Percentiles rank a stretch among this genome's conserved stretches.
These are phyloP conservation scores for Mesochorus sp. DNA, from an alignment of 2,888 invertebrate species.

Conservation along the genomic window DNA sequence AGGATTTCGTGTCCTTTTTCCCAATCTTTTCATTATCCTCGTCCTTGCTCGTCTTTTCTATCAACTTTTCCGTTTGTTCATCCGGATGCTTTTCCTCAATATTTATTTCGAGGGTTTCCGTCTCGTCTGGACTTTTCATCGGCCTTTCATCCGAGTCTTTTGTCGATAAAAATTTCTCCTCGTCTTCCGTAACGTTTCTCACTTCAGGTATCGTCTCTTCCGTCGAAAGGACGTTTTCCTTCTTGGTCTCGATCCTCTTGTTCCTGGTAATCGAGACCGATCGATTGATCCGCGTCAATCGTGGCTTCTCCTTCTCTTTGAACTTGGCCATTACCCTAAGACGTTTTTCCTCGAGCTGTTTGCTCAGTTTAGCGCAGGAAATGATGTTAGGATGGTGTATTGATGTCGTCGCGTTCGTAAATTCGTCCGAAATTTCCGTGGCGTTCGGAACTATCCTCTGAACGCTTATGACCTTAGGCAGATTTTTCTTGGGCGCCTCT, in stretches of 20 bases:
- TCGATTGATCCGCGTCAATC: slow-evolving; percentile 41
- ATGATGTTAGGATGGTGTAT: slow-evolving; percentile 14
- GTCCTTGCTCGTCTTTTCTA: background rate
- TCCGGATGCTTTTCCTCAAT: background rate
- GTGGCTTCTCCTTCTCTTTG: slow-evolving; percentile 52
- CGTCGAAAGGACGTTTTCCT: background rate
- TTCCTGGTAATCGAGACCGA: slow-evolving; percentile 20
- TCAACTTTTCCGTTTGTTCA: background rate
- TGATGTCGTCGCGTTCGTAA: slow-evolving; percentile 38
- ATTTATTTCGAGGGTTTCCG: background rate
- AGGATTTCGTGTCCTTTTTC: background rate
- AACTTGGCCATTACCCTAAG: slow-evolving; percentile 73
- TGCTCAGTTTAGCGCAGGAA: slow-evolving; percentile 61
- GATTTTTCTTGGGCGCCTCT: slow-evolving; percentile 7
- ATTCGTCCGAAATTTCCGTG: slow-evolving; percentile 15
- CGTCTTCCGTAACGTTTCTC: background rate
- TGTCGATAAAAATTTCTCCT: background rate
- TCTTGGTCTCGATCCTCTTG: background rate
- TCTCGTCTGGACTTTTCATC: background rate
- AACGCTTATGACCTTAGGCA: slow-evolving; percentile 65
- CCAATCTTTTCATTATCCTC: background rate
- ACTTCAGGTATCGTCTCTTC: no score
- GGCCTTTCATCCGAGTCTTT: background rate
- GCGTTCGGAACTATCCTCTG: slow-evolving; percentile 55
- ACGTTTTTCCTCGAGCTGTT: slow-evolving; percentile 74